Conservation (phyloP, 1,140 invertebrate genomes). For the Drosophila suzukii region DNA sequence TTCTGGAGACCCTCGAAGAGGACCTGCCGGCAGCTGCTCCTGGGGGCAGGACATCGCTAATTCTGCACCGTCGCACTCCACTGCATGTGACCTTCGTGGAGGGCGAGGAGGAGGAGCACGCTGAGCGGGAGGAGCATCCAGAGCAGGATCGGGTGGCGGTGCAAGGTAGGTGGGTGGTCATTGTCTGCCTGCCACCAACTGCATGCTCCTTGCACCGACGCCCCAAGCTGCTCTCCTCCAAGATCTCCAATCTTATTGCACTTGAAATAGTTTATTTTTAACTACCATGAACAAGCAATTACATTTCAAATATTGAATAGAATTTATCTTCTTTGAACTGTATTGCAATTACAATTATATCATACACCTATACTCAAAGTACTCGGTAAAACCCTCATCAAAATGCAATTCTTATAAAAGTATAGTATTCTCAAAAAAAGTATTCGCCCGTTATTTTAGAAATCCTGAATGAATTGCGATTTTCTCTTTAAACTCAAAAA, state of each 20-base stretch:
- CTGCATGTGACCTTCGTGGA: constrained; percentile 65
- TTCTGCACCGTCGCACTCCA: constrained; percentile 64
- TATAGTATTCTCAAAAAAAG: too few species aligned
- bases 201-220: constrained; percentile 56
- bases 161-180: constrained; percentile 64
- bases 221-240: constrained; percentile 1
- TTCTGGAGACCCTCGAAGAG: constrained; percentile 82
- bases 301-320: background rate
- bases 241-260: background rate
- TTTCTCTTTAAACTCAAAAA: too few species aligned
- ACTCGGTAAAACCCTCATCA: too few species aligned
- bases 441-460: too few species aligned
- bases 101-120: constrained; percentile 8
- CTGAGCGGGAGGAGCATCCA: background rate
- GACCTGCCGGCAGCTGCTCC: constrained; percentile 51
- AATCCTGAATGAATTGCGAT: too few species aligned
- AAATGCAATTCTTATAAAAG: too few species aligned
- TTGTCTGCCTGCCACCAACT: constrained; percentile 43
- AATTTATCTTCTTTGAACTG: background rate
- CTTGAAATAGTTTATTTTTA: too few species aligned
- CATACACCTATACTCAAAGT: too few species aligned
- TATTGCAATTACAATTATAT: background rate
- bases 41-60: constrained; percentile 50
- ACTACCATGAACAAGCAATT: background rate
- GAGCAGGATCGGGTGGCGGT: constrained; percentile 31